Percentiles rank a stretch among this genome's conserved stretches.
Evolutionary conservation across 2,888 invertebrate species (phyloP).

Genomic region (Choreutis nemorana): DNA sequence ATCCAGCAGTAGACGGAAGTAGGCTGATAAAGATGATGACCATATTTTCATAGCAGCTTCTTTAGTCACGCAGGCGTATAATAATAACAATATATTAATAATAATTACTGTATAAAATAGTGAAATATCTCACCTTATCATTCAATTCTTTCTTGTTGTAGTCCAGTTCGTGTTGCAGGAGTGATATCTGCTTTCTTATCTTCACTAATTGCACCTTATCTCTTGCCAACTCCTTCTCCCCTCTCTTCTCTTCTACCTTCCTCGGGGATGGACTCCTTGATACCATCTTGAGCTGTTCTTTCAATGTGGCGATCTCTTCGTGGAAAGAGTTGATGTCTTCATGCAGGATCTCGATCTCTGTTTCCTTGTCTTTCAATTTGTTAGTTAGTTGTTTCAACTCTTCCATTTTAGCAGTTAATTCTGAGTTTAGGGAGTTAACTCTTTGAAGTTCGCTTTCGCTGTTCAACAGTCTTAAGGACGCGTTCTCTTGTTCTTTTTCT

Average conservation of each 20-base stretch:
- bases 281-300: slow-evolving; percentile 52
- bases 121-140: slow-evolving; percentile 38
- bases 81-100: too few species aligned
- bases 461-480: slow-evolving; percentile 41
- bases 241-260: slow-evolving; percentile 57
- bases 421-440: slow-evolving; percentile 39
- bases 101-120: too few species aligned
- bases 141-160: slow-evolving; percentile 57
- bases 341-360: slow-evolving; percentile 60
- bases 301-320: slow-evolving; percentile 52
- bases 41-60: too few species aligned
- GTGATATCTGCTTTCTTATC: slow-evolving; percentile 48
- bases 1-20: too few species aligned
- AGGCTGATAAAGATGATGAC: too few species aligned
- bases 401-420: slow-evolving; percentile 42
- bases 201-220: slow-evolving; percentile 68
- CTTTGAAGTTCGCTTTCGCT: slow-evolving; percentile 43
- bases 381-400: slow-evolving; percentile 47
- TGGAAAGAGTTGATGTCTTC: slow-evolving; percentile 60
- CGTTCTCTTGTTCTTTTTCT: slow-evolving; percentile 55
- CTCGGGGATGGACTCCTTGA: slow-evolving; percentile 67
- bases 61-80: too few species aligned
- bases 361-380: slow-evolving; percentile 57
- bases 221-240: slow-evolving; percentile 53
- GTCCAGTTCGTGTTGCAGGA: slow-evolving; percentile 51